A percentile compares a stretch with the other conserved stretches of the same genome.
phyloP scores from a whole-genome alignment of 2,888 invertebrate genomes.

The Nephrotoma flavescens region DNA sequence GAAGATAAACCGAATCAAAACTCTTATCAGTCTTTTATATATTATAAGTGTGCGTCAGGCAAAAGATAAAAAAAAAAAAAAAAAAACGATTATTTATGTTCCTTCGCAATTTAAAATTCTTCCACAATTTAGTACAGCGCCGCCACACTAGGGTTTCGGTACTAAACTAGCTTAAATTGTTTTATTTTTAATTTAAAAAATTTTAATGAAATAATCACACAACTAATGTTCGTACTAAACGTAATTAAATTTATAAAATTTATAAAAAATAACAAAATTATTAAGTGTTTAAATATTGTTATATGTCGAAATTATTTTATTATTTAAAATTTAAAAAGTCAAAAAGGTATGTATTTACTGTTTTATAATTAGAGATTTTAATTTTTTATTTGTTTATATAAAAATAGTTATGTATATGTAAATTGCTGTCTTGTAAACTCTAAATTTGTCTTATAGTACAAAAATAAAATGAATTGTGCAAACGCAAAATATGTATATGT shows the following conservation, averaged over 20 bases:
- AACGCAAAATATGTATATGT: too few species aligned
- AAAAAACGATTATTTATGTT: too few species aligned
- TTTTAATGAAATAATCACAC: not conserved
- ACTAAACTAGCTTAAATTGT: not conserved
- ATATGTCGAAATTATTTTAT: not conserved
- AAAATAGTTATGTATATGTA: too few species aligned
- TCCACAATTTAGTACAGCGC: not conserved
- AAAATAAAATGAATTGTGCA: too few species aligned
- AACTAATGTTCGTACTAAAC: not conserved
- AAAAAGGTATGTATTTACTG: not conserved
- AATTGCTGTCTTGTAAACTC: too few species aligned
- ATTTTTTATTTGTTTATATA: not conserved
- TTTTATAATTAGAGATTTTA: not conserved
- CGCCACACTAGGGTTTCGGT: not conserved
- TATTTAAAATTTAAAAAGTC: not conserved
- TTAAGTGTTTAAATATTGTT: not conserved
- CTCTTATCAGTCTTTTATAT: too few species aligned
- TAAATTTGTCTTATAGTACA: too few species aligned
- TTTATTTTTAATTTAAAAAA: not conserved
- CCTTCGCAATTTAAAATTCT: not conserved
- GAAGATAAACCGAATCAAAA: not conserved
- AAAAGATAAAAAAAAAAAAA: too few species aligned
- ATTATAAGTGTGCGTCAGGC: not conserved
- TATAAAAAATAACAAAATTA: not conserved
- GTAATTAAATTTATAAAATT: not conserved